Evolutionary conservation across 1,140 invertebrate genomes (phyloP).

Genomic region (Orussus abietinus): DNA sequence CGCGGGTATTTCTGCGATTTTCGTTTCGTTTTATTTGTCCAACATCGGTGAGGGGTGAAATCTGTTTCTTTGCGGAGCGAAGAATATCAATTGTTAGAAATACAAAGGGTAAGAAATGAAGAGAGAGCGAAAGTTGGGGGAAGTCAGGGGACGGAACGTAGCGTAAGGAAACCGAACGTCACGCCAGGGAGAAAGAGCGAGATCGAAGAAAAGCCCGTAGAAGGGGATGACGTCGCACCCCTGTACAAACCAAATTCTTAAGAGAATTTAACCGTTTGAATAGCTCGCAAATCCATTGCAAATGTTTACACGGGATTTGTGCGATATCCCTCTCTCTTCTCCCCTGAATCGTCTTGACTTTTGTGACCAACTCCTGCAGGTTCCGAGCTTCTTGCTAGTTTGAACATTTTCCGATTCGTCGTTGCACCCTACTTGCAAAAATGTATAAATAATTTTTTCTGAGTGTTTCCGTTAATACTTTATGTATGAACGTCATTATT

Average conservation of each 20-base stretch:
- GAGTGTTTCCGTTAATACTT: too few species aligned
- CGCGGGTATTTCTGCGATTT: constrained; percentile 36
- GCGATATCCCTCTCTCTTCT: constrained; percentile 30
- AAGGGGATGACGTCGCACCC: constrained; percentile 30
- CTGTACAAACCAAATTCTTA: constrained; percentile 54
- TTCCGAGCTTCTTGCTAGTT: too few species aligned
- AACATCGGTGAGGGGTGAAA: constrained; percentile 45
- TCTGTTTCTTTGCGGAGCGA: constrained; percentile 53
- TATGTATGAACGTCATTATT: too few species aligned
- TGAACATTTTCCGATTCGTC: too few species aligned
- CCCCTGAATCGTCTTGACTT: too few species aligned
- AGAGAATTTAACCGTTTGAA: constrained; percentile 57
- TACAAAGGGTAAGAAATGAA: constrained; percentile 47
- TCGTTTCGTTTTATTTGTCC: constrained; percentile 46
- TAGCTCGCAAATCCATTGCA: constrained; percentile 55
- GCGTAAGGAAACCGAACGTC: constrained; percentile 19
- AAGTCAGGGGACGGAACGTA: constrained; percentile 15
- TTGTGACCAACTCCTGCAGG: too few species aligned
- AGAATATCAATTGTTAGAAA: constrained; percentile 57
- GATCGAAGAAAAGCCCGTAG: constrained; percentile 5
- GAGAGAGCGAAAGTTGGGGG: constrained; percentile 7
- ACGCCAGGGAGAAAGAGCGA: constrained; percentile 4
- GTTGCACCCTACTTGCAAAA: too few species aligned
- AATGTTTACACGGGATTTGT: constrained; percentile 54
- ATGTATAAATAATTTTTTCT: too few species aligned